Conservation (phyloP, 1,140 invertebrate genomes). For the Calycopis cecrops region DNA sequence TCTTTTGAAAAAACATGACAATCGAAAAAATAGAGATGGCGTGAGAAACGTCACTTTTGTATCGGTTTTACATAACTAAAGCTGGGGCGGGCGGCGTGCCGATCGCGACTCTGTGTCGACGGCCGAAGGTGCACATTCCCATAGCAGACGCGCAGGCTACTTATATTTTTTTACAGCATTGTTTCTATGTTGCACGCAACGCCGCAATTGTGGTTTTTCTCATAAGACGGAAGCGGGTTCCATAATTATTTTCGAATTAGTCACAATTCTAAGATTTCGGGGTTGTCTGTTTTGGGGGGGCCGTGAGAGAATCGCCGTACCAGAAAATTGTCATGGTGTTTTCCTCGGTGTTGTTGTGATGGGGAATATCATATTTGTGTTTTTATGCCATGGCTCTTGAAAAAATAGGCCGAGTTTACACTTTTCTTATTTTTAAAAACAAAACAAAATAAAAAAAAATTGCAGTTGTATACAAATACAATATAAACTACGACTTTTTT, state of each 20-base stretch:
- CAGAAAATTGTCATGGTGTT: conserved; percentile 33
- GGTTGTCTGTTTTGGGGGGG: conserved; percentile 32
- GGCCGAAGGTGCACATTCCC: conserved; percentile 18
- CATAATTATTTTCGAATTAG: conserved; percentile 65
- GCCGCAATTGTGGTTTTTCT: conserved; percentile 55
- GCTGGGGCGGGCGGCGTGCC: neutral
- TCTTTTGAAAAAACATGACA: conserved; percentile 16
- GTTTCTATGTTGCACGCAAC: conserved; percentile 52
- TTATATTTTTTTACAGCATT: conserved; percentile 40
- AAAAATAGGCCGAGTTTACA: no score
- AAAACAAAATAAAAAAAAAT: no score
- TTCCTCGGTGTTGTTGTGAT: conserved; percentile 12
- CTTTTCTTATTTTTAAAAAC: no score
- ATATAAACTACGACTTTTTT: no score
- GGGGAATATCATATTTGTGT: no score
- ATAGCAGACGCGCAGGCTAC: conserved; percentile 17
- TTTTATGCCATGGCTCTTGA: no score
- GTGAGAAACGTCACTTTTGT: conserved; percentile 33
- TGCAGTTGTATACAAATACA: no score
- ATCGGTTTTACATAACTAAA: conserved; percentile 28
- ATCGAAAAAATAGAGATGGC: conserved; percentile 26
- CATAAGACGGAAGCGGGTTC: conserved; percentile 45
- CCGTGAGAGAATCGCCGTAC: conserved; percentile 38
- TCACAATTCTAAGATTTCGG: conserved; percentile 52
- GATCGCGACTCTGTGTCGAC: conserved; percentile 10